These are phyloP conservation scores for Aurelia aurita DNA, from an alignment of 30 jellyfish, hydroid and myxozoan genomes.

Conservation along the genomic window DNA sequence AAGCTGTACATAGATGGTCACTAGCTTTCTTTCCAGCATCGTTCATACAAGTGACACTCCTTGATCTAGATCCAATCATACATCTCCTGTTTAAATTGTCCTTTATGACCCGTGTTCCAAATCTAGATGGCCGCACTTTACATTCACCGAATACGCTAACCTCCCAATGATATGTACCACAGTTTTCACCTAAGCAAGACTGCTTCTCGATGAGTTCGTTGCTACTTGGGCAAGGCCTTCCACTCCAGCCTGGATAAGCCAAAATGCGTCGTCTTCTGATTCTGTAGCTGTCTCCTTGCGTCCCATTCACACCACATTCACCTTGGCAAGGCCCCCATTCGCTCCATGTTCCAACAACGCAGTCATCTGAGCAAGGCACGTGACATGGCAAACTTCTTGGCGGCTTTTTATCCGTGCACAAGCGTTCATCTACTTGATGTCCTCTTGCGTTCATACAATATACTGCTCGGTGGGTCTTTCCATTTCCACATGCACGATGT, in stretches of 20 bases:
- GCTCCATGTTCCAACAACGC: slow-evolving; percentile 80
- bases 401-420: slow-evolving; percentile 51
- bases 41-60: slow-evolving; percentile 45
- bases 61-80: slow-evolving; percentile 14
- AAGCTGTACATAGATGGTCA: slow-evolving; percentile 48
- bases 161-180: slow-evolving; percentile 71
- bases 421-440: slow-evolving; percentile 44
- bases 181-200: slow-evolving; percentile 60
- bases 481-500: slow-evolving; percentile 75
- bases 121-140: slow-evolving; percentile 6
- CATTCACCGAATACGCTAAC: slow-evolving; percentile 50
- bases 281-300: slow-evolving; percentile 52
- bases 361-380: slow-evolving; percentile 79
- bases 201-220: slow-evolving; percentile 22
- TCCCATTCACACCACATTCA: slow-evolving; percentile 43
- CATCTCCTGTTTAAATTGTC: slow-evolving; percentile 14
- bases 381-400: slow-evolving; percentile 64
- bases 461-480: slow-evolving; percentile 71
- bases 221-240: slow-evolving; percentile 62
- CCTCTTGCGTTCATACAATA: slow-evolving; percentile 76
- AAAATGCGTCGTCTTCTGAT: slow-evolving; percentile 29
- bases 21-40: slow-evolving; percentile 31
- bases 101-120: background rate
- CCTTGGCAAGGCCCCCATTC: slow-evolving; percentile 77
- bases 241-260: slow-evolving; percentile 79